Evolutionary conservation across 2,797 vertebrate genomes (phyloP).

Genomic region (Pseudopleuronectes americanus): DNA sequence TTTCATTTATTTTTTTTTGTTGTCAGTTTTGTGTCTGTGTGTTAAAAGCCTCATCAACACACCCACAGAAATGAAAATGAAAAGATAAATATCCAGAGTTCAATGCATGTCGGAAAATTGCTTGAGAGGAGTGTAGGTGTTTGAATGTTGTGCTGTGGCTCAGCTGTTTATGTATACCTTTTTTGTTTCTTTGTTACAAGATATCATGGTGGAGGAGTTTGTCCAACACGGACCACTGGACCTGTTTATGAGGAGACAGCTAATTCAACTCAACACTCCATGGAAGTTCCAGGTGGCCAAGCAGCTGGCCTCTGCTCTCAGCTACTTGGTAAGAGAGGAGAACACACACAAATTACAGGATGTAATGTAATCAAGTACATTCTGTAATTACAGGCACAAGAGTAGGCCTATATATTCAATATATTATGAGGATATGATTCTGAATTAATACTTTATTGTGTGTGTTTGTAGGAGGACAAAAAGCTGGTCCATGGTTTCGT

Average conservation of each 20-base stretch:
- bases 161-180: no score
- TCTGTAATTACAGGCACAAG: no score
- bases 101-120: no score
- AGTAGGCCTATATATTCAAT: no score
- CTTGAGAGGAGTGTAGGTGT: background rate
- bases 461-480: conserved; percentile 92
- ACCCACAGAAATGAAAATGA: no score
- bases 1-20: no score
- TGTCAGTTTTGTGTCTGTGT: no score
- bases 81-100: no score
- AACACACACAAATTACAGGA: background rate
- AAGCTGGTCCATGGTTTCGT: conserved; percentile 96
- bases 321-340: conserved; percentile 91
- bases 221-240: conserved; percentile 94
- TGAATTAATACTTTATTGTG: conserved; percentile 1
- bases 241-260: conserved; percentile 92
- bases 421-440: no score
- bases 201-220: conserved; percentile 98
- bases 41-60: no score
- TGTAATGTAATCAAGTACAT: background rate
- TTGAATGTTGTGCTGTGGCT: background rate
- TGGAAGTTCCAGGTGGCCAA: conserved; percentile 99
- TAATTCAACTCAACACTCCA: conserved; percentile 86
- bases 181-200: conserved; percentile 76
- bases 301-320: conserved; percentile 95